Evolutionary conservation across 2,888 invertebrate genomes (phyloP).

Genomic region (Caenorhabditis sp.): DNA sequence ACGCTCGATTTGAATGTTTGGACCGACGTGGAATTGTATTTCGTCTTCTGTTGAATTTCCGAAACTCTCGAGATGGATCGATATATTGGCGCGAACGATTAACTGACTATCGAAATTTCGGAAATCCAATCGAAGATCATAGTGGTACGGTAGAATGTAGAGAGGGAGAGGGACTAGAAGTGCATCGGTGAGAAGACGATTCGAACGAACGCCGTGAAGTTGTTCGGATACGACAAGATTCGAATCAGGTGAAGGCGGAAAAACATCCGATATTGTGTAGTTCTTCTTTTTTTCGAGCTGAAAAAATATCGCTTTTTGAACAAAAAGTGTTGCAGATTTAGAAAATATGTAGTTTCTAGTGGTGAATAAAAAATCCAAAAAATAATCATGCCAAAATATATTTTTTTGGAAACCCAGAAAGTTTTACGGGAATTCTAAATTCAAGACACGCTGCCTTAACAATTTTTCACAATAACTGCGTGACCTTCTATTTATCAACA

Average conservation of each 20-base stretch:
- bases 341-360: too few species aligned
- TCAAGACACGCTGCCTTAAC: too few species aligned
- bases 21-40: slow-evolving; percentile 63
- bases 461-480: too few species aligned
- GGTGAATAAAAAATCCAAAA: too few species aligned
- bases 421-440: too few species aligned
- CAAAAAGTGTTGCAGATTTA: too few species aligned
- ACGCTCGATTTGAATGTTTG: slow-evolving; percentile 62
- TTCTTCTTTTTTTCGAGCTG: slow-evolving; percentile 43
- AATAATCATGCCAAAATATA: too few species aligned
- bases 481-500: too few species aligned
- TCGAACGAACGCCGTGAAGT: slow-evolving; percentile 27
- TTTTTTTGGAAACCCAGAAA: too few species aligned
- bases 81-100: slow-evolving; percentile 57
- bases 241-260: slow-evolving; percentile 30
- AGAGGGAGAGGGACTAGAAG: slow-evolving; percentile 60
- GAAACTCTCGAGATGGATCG: slow-evolving; percentile 63
- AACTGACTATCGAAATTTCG: slow-evolving; percentile 53
- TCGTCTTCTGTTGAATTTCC: slow-evolving; percentile 66
- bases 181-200: slow-evolving; percentile 36
- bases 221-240: slow-evolving; percentile 28
- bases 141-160: slow-evolving; percentile 63
- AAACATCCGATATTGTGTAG: slow-evolving; percentile 42
- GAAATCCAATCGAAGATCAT: slow-evolving; percentile 65
- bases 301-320: slow-evolving; percentile 3